Conservation (phyloP, 2,113 vertebrate species). For the Ictalurus punctatus region DNA sequence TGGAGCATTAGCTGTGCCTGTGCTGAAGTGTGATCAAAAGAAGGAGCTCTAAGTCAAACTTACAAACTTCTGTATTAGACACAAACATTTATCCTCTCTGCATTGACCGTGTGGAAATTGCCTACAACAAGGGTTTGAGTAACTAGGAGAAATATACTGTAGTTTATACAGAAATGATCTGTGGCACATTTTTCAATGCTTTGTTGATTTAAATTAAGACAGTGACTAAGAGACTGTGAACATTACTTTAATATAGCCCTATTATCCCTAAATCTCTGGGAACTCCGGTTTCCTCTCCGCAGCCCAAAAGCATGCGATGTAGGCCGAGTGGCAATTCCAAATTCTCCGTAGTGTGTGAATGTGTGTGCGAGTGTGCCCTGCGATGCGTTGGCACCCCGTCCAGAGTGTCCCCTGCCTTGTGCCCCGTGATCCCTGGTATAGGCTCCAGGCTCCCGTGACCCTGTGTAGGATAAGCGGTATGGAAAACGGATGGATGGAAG, state of each 20-base stretch:
- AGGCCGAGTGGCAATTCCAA: no score
- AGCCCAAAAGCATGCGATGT: no score
- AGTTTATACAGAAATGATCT: not conserved
- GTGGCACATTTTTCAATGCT: not conserved
- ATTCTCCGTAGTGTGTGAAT: no score
- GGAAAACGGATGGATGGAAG: not conserved
- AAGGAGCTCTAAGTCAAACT: not conserved
- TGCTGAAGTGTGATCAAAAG: slow-evolving; percentile 24
- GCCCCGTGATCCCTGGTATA: no score
- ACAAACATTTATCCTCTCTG: not conserved
- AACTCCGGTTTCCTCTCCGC: no score
- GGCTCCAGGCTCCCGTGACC: no score
- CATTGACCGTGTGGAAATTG: not conserved
- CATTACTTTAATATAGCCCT: not conserved
- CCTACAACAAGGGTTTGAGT: not conserved
- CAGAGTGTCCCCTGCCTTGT: no score
- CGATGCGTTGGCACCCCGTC: no score
- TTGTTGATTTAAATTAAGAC: not conserved
- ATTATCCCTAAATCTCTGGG: not conserved
- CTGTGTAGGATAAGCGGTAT: no score
- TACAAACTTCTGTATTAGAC: not conserved
- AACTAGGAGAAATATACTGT: not conserved
- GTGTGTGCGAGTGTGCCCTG: no score
- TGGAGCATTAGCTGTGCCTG: slow-evolving; percentile 48
- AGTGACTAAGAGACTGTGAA: not conserved